Percentiles rank a stretch among this genome's conserved stretches.
Conservation (phyloP, 1,140 invertebrate genomes). For the Drosophila kikkawai region DNA sequence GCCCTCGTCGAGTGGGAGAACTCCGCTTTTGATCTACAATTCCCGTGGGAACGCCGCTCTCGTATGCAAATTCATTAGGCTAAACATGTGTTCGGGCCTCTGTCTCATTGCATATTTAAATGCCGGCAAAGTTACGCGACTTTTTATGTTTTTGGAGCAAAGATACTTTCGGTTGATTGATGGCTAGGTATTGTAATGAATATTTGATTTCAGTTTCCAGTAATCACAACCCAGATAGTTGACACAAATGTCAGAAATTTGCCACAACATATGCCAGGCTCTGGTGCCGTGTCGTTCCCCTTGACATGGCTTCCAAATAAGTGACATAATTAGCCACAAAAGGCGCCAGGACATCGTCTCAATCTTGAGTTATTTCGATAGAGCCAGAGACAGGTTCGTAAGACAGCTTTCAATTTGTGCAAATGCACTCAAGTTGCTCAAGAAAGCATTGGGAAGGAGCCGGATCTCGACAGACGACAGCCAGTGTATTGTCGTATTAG, state of each 20-base stretch:
- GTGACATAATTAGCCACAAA: conserved; percentile 62
- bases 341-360: conserved; percentile 21
- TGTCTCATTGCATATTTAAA: conserved; percentile 45
- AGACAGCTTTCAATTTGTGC: conserved; percentile 60
- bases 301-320: conserved; percentile 35
- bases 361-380: conserved; percentile 50
- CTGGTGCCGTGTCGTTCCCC: not conserved
- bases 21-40: conserved; percentile 52
- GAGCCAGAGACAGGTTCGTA: conserved; percentile 16
- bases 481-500: conserved; percentile 43
- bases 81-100: conserved; percentile 43
- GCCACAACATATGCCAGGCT: conserved; percentile 21
- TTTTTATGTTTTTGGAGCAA: not conserved
- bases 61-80: conserved; percentile 52
- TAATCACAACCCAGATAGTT: conserved; percentile 36
- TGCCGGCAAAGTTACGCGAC: conserved; percentile 18
- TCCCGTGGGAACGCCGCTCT: conserved; percentile 31
- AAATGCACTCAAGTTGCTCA: conserved; percentile 53
- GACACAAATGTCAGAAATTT: conserved; percentile 54
- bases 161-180: conserved; percentile 26
- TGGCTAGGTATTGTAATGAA: conserved; percentile 29
- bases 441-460: conserved; percentile 14
- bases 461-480: conserved; percentile 15
- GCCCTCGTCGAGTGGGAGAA: conserved; percentile 16
- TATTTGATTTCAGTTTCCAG: conserved; percentile 27